Evolutionary conservation across 2,797 vertebrate species (phyloP), one percentile per base, ranked within the genome.

Genomic region (Acropternis orthonyx): DNA sequence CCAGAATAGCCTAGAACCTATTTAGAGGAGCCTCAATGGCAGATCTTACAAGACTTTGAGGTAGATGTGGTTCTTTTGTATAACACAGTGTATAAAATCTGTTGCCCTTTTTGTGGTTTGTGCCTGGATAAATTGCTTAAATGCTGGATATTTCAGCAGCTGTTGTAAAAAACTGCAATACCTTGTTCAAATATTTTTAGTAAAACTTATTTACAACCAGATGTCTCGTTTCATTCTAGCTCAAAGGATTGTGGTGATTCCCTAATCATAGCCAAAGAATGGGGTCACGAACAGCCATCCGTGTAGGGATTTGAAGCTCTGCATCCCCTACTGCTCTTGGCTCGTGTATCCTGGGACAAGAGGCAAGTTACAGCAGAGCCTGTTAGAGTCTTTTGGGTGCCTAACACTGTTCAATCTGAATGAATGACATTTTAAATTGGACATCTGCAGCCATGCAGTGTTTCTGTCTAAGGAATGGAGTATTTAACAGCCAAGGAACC

Each of bases 201-300:
- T 97, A 98, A 97, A 97, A 68, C 16, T 73, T 89, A 81, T 63
- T 52, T 96, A 52, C 55, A 83, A 27, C 69, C 19, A 26, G 19
- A 14, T 43, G 79, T 79, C 62, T 77, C 39, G 32, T 68, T 92
- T 91, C 24, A 13, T 91, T 90, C 37, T 73, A 52, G 59, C 62
- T 87, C 21, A 4, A 12, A 75, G 76, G 49, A 46, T 37, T 54
- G 46, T 52, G 46, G 2, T 51, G 56, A 68, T 86, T 78, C n/a
- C 24, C 23, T 87, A 26, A 28, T n/a, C 0, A 1, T 14, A 83
- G 58, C n/a, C 27, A 44, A 39, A 78, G 78, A 63, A 4, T 4
- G 54, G 61, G 73, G 59, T 69, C 30, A n/a, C 5, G 8, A 81
- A 2, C n/a, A 89, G 30, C 26, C 18, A 7, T 65, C 48, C 14